Conservation (phyloP, 2,797 vertebrate genomes). For the Amazona ochrocephala region DNA sequence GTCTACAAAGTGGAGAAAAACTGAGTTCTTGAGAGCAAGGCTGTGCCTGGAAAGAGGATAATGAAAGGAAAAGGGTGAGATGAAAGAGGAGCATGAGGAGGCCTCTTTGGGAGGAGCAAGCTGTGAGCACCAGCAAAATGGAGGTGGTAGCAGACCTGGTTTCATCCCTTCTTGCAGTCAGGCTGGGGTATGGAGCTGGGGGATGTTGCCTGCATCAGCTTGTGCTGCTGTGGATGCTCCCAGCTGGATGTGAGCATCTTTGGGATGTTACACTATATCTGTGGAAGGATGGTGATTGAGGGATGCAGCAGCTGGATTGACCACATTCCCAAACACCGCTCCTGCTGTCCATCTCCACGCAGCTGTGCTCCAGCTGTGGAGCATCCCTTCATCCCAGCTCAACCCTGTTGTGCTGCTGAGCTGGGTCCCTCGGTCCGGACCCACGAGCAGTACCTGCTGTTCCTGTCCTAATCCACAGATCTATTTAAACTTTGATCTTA, state of each 20-base stretch:
- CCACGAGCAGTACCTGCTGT: constrained; percentile 28
- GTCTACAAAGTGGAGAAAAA: not conserved
- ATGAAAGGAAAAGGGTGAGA: not conserved
- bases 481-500: constrained; percentile 62
- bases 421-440: accelerated
- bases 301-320: not conserved
- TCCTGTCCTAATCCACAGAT: not conserved
- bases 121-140: not conserved
- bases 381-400: not conserved
- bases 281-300: not conserved
- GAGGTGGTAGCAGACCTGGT: not conserved
- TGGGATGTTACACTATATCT: accelerated
- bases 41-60: not conserved
- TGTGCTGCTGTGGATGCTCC: not conserved
- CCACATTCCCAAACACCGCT: not conserved
- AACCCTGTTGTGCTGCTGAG: not conserved
- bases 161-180: not conserved
- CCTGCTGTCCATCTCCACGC: not conserved
- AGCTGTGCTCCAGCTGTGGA: not conserved
- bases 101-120: not conserved
- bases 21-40: accelerated
- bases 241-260: accelerated
- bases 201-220: not conserved
- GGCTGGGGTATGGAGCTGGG: not conserved
- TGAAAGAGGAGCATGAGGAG: not conserved